Evolutionary conservation across 2,797 vertebrate species (phyloP), one percentile per base, ranked within the genome.

Genomic region (Falco biarmicus): DNA sequence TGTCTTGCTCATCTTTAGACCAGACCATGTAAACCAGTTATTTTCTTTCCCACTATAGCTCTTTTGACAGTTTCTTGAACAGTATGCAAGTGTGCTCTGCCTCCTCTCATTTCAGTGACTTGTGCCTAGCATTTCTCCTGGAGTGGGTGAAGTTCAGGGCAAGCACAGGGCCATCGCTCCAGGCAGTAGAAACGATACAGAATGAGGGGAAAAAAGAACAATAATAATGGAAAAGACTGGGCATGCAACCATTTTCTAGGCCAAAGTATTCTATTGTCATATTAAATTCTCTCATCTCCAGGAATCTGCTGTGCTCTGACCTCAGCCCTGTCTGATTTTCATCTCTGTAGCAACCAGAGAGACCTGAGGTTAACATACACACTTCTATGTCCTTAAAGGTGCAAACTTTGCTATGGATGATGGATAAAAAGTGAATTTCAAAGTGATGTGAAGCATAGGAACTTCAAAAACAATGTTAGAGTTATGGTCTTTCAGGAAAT

Each of bases 291-390:
- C 65, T 90, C 65, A 37, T 57, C 53, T 76, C 53, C 15, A 4
- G 57, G n/a, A 85, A 82, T 83, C 79, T 84, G 80, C 84, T 90
- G 54, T 18, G 70, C 82, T 59, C 50, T 92, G 83, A 83, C 65
- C 83, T 77, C 15, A 29, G 32, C 74, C 57, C 87, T 28, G 29
- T 70, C 76, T 34, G 61, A 53, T 43, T 89, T 81, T 6, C 4
- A 45, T 81, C 87, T 83, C 78, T 74, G 76, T 2, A 74, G 69
- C 85, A 79, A 77, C 39, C 2, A 2, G 77, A 61, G 26, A 57
- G 75, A 51, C 32, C 74, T 18, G 53, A 86, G 66, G 45, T 53
- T 80, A 75, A 77, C 24, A 47, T 29, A 76, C 29, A 71, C n/a
- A 25, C 28, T 70, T 76, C 48, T 37, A 3, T 2, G 0, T 28